Conservation (phyloP, 2,113 vertebrate species). For the Nothobranchius kuhntae region DNA sequence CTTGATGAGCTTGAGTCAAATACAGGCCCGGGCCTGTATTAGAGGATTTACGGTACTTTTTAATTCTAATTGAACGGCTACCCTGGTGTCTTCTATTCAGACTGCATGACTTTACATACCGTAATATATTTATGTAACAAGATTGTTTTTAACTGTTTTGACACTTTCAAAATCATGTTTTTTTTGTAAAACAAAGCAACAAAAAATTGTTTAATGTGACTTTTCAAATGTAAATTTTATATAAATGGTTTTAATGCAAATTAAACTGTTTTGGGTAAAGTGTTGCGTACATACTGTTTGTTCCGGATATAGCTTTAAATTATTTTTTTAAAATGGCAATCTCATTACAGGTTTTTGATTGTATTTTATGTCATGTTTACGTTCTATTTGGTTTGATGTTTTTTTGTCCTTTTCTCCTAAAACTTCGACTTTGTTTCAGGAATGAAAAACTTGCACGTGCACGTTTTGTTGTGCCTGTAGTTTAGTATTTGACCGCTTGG, state of each 20-base stretch:
- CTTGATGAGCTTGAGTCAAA: no score
- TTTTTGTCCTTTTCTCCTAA: no score
- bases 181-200: neutral
- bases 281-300: neutral
- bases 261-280: conserved; percentile 19
- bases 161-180: conserved; percentile 7
- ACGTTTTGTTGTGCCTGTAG: no score
- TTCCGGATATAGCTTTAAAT: no score
- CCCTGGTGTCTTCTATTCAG: neutral
- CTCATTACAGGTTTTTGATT: no score
- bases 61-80: neutral
- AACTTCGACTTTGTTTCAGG: no score
- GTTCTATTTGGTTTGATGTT: no score
- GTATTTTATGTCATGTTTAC: no score
- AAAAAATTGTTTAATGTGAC: conserved; percentile 3
- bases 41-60: neutral
- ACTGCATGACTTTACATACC: no score
- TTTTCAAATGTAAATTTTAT: conserved; percentile 27
- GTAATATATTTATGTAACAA: neutral
- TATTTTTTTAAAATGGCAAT: no score
- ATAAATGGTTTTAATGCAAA: conserved; percentile 44
- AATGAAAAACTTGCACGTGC: no score
- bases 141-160: neutral
- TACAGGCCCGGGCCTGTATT: no score
- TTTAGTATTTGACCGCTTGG: neutral